Evolutionary conservation across 2,113 vertebrate genomes (phyloP), one percentile per base, ranked within the genome.

Genomic region (Sialia sialis): DNA sequence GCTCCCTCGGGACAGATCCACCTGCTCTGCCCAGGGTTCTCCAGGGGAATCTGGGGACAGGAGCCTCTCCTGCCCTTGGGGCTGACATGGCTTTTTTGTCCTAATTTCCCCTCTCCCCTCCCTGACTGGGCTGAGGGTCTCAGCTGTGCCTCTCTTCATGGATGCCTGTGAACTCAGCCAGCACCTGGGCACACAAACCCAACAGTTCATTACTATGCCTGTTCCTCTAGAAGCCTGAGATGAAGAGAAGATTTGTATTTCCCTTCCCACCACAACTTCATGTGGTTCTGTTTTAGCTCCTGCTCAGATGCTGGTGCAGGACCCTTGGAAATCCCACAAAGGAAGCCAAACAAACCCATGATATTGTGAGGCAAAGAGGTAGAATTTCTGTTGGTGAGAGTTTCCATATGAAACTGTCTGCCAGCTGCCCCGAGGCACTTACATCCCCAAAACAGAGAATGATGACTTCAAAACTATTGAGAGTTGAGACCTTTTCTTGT

Each of bases 381-480:
- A 66, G 36, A 25, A 46, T 38, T 87, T 46, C 38, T 46, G 12
- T 7, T 56, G 22, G 15, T 6, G 29, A 21, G 8, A 10, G 5
- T 19, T 2, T 0, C 26, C 39, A 5, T 1, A 17, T 3, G 27
- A 87, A 74, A 49, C 0, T 1, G 10, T 20, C 30, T 3, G 7
- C 41, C 36, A 60, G 30, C 16, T 58, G 34, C 30, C 27, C 21
- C 15, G 20, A 63, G 62, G 54, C 3, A 2, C 25, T n/a, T 10
- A 23, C 3, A 22, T 3, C 10, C 13, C 4, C 6, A 20, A 13
- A 85, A 70, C 16, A 52, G 13, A 23, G 25, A 46, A 54, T 2
- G 7, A 1, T 0, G 0, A 49, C 11, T 38, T 46, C 23, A 68
- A 0, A 20, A 9, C 30, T 27, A 6, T 0, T 41, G 56, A 62